phyloP scores from a whole-genome alignment of 2,113 vertebrate species.

The Pontoporia blainvillei region DNA sequence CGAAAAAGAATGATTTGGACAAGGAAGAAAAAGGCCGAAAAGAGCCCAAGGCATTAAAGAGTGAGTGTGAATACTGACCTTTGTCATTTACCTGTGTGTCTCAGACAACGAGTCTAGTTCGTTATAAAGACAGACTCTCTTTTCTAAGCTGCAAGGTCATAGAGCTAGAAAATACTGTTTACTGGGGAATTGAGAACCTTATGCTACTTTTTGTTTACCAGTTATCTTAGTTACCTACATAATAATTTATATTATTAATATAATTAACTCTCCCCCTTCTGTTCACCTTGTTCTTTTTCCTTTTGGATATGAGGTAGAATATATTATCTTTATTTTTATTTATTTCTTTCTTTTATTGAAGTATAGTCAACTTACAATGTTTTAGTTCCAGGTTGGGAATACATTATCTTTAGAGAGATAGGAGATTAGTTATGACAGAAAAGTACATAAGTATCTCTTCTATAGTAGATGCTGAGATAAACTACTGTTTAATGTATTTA shows the following conservation, averaged over 20 bases:
- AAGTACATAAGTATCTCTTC: background rate
- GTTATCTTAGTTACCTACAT: background rate
- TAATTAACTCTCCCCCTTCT: background rate
- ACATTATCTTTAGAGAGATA: background rate
- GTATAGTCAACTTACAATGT: background rate
- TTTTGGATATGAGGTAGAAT: background rate
- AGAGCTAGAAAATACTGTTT: background rate
- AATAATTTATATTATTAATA: background rate
- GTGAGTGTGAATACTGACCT: conserved; percentile 78
- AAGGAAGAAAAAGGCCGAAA: conserved; percentile 87
- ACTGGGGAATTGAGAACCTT: background rate
- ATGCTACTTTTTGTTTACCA: background rate
- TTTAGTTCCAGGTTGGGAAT: background rate
- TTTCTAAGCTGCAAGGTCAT: background rate
- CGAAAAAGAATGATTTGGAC: conserved; percentile 85
- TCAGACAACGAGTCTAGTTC: background rate
- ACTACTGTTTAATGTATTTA: background rate
- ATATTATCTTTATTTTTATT: background rate
- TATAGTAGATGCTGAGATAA: background rate
- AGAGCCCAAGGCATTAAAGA: conserved; percentile 83
- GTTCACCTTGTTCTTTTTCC: background rate
- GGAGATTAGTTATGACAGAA: background rate
- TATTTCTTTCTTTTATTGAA: background rate
- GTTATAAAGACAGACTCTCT: background rate
- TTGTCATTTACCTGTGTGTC: background rate